phyloP scores from a whole-genome alignment of 2,113 vertebrate genomes.

The Chionodraco myersi region DNA sequence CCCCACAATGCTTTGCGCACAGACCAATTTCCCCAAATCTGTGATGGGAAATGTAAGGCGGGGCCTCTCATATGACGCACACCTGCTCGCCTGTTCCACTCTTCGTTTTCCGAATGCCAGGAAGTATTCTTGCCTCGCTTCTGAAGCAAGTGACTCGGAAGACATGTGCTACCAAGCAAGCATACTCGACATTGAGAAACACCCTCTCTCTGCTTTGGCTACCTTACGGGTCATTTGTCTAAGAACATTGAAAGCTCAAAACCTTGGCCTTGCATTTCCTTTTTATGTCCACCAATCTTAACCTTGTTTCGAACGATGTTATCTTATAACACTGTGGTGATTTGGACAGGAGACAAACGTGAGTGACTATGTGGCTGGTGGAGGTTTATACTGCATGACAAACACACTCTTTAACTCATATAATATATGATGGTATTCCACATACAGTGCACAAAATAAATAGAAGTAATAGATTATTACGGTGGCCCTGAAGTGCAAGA shows the following conservation, averaged over 20 bases:
- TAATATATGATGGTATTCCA: neutral
- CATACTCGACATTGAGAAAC: no score
- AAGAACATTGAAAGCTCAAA: neutral
- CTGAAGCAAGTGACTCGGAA: no score
- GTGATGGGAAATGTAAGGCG: no score
- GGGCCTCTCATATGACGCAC: no score
- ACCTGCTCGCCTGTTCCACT: no score
- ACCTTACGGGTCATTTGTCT: constrained; percentile 22
- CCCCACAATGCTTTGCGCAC: no score
- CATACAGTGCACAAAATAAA: neutral
- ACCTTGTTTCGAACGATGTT: neutral
- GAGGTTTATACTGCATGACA: neutral
- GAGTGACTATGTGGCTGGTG: neutral
- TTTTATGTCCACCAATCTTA: neutral
- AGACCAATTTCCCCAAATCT: no score
- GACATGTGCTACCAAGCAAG: no score
- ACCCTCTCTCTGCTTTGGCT: constrained; percentile 12
- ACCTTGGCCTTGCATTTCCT: neutral
- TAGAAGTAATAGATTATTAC: neutral
- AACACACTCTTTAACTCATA: neutral
- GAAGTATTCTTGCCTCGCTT: no score
- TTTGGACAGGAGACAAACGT: neutral
- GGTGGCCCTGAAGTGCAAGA: no score
- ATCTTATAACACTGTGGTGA: neutral
- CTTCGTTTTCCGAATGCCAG: no score